A percentile compares a stretch with the other conserved stretches of the same genome.
These are phyloP conservation scores for Cerastis leucographa DNA, from an alignment of 2,888 invertebrate species.

Conservation along the genomic window DNA sequence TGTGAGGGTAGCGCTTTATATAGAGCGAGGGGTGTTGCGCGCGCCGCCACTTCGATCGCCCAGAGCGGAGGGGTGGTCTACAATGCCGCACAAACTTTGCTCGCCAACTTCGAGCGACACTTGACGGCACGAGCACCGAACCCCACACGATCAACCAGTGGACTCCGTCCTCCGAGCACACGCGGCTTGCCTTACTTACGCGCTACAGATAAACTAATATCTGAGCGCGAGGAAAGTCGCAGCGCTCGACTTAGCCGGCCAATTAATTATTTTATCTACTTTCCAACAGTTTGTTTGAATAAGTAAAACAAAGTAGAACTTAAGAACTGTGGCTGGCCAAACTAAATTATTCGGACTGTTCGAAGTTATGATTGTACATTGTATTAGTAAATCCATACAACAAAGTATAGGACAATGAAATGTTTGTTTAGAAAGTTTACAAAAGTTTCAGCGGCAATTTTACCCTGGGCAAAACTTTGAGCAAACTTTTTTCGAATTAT, in stretches of 20 bases:
- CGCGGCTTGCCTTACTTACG: slow-evolving; percentile 54
- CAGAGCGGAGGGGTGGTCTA: slow-evolving; percentile 75
- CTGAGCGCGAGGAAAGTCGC: slow-evolving; percentile 35
- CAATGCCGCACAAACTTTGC: slow-evolving; percentile 83
- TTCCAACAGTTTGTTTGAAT: slow-evolving; percentile 48
- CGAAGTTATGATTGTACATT: neutral
- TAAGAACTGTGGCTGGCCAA: slow-evolving; percentile 10
- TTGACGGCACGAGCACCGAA: slow-evolving; percentile 75
- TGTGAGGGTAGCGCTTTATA: slow-evolving; percentile 87
- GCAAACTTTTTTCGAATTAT: neutral
- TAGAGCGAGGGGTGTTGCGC: slow-evolving; percentile 83
- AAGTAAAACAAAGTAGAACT: slow-evolving; percentile 37
- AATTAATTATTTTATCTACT: slow-evolving; percentile 56
- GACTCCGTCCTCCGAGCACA: slow-evolving; percentile 70
- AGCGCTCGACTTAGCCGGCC: slow-evolving; percentile 22
- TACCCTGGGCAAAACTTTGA: neutral
- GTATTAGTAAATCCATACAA: neutral
- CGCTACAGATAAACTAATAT: slow-evolving; percentile 43
- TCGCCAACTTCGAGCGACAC: slow-evolving; percentile 83
- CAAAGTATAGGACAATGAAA: slow-evolving; percentile 19
- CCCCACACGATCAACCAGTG: slow-evolving; percentile 85
- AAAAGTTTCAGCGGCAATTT: slow-evolving; percentile 33
- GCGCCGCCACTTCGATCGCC: slow-evolving; percentile 87
- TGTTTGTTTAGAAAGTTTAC: slow-evolving; percentile 39
- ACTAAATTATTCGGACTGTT: neutral